phyloP scores from a whole-genome alignment of 2,113 vertebrate genomes.

The Reinhardtius hippoglossoides region DNA sequence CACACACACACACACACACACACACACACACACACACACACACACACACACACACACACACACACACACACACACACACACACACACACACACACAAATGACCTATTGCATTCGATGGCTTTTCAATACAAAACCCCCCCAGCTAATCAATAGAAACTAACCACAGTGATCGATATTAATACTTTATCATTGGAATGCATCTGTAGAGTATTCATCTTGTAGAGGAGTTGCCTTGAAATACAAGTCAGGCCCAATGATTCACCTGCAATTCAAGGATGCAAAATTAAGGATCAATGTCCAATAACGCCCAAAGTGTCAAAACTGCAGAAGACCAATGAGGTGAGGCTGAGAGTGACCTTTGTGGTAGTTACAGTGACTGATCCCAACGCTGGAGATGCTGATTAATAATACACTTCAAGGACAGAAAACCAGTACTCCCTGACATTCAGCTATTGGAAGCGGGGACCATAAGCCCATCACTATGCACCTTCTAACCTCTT shows the following conservation, averaged over 20 bases:
- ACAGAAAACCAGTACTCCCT: not conserved
- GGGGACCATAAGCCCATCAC: not conserved
- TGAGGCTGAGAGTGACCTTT: constrained; percentile 32
- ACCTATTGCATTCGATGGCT: not conserved
- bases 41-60: not conserved
- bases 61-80: no score
- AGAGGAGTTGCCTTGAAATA: constrained; percentile 17
- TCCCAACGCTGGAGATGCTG: not conserved
- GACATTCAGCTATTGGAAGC: not conserved
- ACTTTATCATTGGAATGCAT: not conserved
- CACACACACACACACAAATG: constrained; percentile 14
- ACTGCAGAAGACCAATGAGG: constrained; percentile 1
- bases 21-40: not conserved
- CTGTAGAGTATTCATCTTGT: constrained; percentile 8
- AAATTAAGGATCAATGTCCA: constrained; percentile 45
- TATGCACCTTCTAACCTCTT: constrained; percentile 9
- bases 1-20: no score
- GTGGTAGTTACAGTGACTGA: constrained; percentile 6
- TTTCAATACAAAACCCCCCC: not conserved
- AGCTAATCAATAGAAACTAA: constrained; percentile 8
- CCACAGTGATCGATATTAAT: constrained; percentile 28
- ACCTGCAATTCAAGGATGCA: constrained; percentile 17
- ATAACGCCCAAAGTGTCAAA: constrained; percentile 11
- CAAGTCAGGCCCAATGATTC: not conserved
- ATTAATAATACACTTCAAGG: not conserved